Base-by-base conservation (phyloP, 2,888 invertebrate species). In the Brachyptera putata region DNA sequence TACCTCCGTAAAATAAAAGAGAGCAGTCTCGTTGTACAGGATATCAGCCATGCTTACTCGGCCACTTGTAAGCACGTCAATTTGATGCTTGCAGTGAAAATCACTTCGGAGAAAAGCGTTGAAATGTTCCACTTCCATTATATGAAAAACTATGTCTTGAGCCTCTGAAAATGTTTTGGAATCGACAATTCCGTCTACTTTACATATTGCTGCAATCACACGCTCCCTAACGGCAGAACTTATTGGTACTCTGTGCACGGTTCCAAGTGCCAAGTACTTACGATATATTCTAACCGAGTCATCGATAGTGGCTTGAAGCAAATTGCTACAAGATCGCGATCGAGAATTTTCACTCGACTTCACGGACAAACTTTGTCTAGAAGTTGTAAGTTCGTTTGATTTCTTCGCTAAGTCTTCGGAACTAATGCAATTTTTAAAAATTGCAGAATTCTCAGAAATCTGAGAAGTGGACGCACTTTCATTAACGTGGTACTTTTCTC, bases 1-100 rank as follows among this genome's bases (percentile, higher is more conserved):
- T 74, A 84, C 84, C 80, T 97, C 96, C 82, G 95, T 95, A 71
- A 97, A 94, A 74, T 93, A 94, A 75, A 94, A 95, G 64, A 97
- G 80, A 60, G 93, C 89, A 63, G 89, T 84, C 75, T 95, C 94
- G 77, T 93, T 93, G 73, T 89, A 88, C 57, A 97, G 78, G 72
- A 97, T 88, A 77, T 97, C 97, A 67, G 86, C 84, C 56, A 97
- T 79, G 61, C 82, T 84, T 39, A 95, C 84, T 75, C 83, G 82
- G 65, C 87, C 86, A 73, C 84, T 84, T 5, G 92, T 92, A 66
- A 95, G 80, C 63, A 96, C 82, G 74, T 97, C 95, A 68, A 97
- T 86, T 78, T 95, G 94, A 78, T 95, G 91, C 77, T 92, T 95
- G 71, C 91, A 91, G 75, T 91, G 91, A 72, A 86, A 90, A 70